Evolutionary conservation across 2,888 invertebrate species (phyloP).

Genomic region (Deilephila elpenor): DNA sequence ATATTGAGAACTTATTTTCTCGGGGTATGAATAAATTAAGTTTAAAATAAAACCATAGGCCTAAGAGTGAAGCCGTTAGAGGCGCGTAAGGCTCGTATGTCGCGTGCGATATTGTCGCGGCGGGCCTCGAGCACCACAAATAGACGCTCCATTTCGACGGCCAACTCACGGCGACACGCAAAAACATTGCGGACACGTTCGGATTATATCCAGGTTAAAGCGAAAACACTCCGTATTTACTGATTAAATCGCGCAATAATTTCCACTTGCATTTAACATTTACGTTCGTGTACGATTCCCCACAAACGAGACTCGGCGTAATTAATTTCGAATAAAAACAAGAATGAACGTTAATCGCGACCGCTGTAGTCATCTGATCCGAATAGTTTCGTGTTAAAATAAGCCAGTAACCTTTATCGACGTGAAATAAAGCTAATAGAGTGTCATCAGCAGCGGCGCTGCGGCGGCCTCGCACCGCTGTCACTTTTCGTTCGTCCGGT

Average conservation of each 20-base stretch:
- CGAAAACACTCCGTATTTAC: constrained; percentile 44
- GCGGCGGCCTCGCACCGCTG: constrained; percentile 59
- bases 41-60: constrained; percentile 51
- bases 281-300: neutral
- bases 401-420: constrained; percentile 37
- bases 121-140: constrained; percentile 82
- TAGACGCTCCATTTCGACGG: constrained; percentile 82
- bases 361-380: constrained; percentile 23
- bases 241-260: constrained; percentile 23
- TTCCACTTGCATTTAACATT: constrained; percentile 5
- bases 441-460: constrained; percentile 42
- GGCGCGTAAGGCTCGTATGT: constrained; percentile 69
- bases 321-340: constrained; percentile 15
- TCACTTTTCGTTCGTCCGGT: constrained; percentile 53
- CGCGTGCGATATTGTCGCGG: constrained; percentile 78
- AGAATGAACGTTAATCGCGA: constrained; percentile 1
- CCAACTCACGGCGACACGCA: constrained; percentile 75
- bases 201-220: constrained; percentile 63
- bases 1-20: constrained; percentile 27
- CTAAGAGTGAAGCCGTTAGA: constrained; percentile 58
- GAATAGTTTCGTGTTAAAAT: constrained; percentile 39
- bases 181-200: constrained; percentile 75
- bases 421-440: constrained; percentile 47
- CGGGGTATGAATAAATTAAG: constrained; percentile 37
- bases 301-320: neutral